Conservation (phyloP, 2,113 vertebrate species). For the Cavia porcellus region DNA sequence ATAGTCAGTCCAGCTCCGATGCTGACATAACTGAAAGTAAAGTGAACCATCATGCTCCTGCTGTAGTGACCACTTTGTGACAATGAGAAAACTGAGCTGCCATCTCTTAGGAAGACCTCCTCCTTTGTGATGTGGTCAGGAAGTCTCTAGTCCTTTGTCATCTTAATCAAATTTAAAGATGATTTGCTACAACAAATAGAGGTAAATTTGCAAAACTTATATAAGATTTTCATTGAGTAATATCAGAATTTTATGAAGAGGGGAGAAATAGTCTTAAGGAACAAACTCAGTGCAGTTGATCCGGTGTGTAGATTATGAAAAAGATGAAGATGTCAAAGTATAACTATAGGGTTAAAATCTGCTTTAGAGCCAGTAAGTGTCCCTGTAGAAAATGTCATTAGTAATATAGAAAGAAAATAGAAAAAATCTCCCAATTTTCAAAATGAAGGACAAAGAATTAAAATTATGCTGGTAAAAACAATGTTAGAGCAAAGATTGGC, state of each 20-base stretch:
- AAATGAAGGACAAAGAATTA: not conserved
- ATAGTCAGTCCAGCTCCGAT: not conserved
- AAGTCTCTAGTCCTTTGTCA: not conserved
- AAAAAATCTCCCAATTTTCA: not conserved
- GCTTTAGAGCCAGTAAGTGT: not conserved
- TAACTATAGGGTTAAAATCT: not conserved
- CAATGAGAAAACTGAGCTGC: not conserved
- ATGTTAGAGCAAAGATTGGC: not conserved
- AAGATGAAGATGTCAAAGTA: not conserved
- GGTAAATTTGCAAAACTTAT: not conserved
- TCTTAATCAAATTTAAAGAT: not conserved
- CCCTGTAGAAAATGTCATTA: not conserved
- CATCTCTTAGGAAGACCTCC: not conserved
- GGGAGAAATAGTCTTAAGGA: not conserved
- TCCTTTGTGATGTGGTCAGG: not conserved
- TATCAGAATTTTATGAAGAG: constrained; percentile 13
- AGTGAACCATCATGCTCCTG: not conserved
- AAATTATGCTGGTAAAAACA: not conserved
- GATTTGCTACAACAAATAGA: not conserved
- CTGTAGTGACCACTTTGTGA: not conserved
- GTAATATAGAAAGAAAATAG: not conserved
- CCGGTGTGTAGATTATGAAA: not conserved
- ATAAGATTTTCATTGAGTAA: not conserved
- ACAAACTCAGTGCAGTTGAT: not conserved
- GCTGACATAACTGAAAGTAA: not conserved